These are phyloP conservation scores for Norana najaformis DNA, from an alignment of 2,888 invertebrate species.

Conservation along the genomic window DNA sequence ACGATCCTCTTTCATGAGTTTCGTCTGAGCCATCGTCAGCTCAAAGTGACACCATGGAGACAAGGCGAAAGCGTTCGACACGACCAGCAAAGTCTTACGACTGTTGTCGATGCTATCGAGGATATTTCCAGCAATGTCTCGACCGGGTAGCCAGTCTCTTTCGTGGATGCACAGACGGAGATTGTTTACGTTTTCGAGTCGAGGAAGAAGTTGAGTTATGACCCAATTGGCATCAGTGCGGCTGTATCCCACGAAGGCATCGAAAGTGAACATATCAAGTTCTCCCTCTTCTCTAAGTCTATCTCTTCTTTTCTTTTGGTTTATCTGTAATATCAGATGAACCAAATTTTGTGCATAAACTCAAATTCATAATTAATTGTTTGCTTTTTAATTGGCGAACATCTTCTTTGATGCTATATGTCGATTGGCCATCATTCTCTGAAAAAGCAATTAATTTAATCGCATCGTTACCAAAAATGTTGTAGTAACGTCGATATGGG, in stretches of 20 bases:
- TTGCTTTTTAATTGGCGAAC: too few species aligned
- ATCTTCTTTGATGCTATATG: too few species aligned
- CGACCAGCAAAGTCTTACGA: conserved; percentile 69
- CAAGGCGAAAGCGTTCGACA: conserved; percentile 70
- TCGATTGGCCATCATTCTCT: too few species aligned
- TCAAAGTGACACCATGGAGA: conserved; percentile 78
- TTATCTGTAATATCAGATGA: too few species aligned
- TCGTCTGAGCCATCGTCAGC: conserved; percentile 73
- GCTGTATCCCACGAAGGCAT: conserved; percentile 74
- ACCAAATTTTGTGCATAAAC: too few species aligned
- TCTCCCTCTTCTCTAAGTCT: background rate
- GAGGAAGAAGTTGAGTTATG: conserved; percentile 69
- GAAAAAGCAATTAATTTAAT: too few species aligned
- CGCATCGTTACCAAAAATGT: too few species aligned
- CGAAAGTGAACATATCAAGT: conserved; percentile 62
- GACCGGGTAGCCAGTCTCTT: conserved; percentile 74
- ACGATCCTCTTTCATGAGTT: conserved; percentile 62
- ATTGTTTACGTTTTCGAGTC: conserved; percentile 66
- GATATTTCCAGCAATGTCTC: conserved; percentile 74
- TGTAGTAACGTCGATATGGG: too few species aligned
- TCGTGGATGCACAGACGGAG: conserved; percentile 73
- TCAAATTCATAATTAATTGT: too few species aligned
- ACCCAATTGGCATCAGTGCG: conserved; percentile 72
- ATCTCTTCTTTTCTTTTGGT: too few species aligned
- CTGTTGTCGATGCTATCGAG: conserved; percentile 74